These are phyloP conservation scores for Euplexia lucipara DNA, from an alignment of 2,888 invertebrate genomes.

Conservation along the genomic window DNA sequence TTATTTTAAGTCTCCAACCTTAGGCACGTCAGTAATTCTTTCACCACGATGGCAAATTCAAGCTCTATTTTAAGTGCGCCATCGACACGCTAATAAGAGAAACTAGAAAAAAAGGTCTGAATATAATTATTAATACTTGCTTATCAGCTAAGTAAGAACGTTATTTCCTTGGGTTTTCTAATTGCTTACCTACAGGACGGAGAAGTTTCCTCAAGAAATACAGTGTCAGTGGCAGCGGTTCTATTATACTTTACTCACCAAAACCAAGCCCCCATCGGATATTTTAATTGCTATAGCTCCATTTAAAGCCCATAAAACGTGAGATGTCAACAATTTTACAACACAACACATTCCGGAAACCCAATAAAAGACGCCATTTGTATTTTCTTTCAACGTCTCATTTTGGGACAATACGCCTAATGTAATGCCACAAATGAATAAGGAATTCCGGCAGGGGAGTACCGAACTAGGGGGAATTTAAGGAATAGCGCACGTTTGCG, in stretches of 20 bases:
- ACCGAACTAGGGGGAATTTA: constrained; percentile 74
- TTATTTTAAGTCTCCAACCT: too few relatives aligned
- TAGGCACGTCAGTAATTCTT: too few relatives aligned
- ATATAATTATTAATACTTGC: too few relatives aligned
- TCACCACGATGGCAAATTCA: too few relatives aligned
- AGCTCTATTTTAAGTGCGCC: too few relatives aligned
- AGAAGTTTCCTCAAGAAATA: neutral
- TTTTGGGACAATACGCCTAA: constrained; percentile 86
- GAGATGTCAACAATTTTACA: constrained; percentile 69
- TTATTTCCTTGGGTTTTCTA: neutral
- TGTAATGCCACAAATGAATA: constrained; percentile 88
- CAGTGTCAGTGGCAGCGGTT: neutral
- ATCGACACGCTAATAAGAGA: too few relatives aligned
- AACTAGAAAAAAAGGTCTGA: too few relatives aligned
- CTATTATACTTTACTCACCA: constrained; percentile 12
- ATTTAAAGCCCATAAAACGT: constrained; percentile 60
- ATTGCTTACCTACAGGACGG: neutral
- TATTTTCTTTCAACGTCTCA: constrained; percentile 83
- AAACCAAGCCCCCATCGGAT: constrained; percentile 23
- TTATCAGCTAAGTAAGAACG: too few relatives aligned
- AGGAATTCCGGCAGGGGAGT: constrained; percentile 82
- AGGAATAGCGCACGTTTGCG: constrained; percentile 63
- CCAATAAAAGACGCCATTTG: constrained; percentile 80
- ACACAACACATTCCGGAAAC: constrained; percentile 75
- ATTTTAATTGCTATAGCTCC: constrained; percentile 58